Conservation (phyloP, 92 coral and sea anemone species). For the Palythoa grandiflora region DNA sequence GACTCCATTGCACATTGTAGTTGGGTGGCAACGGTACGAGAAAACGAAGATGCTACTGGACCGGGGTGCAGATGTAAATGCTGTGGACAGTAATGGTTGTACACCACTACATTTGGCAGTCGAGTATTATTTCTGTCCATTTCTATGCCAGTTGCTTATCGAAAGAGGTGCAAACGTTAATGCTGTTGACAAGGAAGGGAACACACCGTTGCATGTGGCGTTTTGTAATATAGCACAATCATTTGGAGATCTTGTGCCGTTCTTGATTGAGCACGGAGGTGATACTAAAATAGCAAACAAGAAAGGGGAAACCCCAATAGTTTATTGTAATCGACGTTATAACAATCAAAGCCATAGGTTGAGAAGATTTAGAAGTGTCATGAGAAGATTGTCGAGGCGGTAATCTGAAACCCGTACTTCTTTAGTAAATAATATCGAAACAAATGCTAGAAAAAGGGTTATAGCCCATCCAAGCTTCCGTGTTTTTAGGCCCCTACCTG, state of each 20-base stretch:
- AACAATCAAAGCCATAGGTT: background rate
- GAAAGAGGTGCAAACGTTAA: too few species aligned
- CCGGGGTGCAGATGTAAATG: conserved; percentile 7
- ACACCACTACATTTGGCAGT: too few species aligned
- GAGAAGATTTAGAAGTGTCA: too few species aligned
- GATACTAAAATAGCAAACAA: too few species aligned
- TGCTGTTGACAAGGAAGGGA: too few species aligned
- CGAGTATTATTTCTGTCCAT: background rate
- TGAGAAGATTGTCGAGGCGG: background rate
- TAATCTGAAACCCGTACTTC: background rate
- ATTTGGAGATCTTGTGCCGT: background rate
- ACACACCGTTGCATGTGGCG: too few species aligned
- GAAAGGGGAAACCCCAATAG: background rate
- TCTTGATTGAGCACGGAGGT: background rate
- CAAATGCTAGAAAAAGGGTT: too few species aligned
- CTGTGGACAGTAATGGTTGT: too few species aligned
- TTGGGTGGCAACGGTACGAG: background rate
- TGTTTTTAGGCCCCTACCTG: too few species aligned
- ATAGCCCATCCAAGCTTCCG: too few species aligned
- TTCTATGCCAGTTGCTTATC: background rate
- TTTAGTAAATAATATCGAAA: too few species aligned
- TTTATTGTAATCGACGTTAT: background rate
- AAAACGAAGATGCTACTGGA: background rate
- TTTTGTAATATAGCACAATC: background rate
- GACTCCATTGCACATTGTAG: background rate